Conservation (phyloP, 2,888 invertebrate species). For the Psylliodes chrysocephalus region DNA sequence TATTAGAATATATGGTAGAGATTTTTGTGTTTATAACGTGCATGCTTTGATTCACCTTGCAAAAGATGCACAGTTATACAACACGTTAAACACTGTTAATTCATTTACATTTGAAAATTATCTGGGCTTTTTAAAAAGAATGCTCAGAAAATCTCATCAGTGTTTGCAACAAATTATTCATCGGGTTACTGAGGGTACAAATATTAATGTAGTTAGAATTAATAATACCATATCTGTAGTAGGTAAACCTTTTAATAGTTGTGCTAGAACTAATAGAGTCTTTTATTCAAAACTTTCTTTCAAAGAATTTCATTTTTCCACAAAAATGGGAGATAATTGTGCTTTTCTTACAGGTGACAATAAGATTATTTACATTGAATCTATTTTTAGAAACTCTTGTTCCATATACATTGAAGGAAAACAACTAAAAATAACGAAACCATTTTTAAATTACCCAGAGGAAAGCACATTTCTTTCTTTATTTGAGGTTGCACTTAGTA, state of each 20-base stretch:
- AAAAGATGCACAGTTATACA: constrained; percentile 21
- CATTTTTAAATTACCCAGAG: constrained; percentile 20
- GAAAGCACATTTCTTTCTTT: constrained; percentile 12
- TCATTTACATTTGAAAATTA: constrained; percentile 26
- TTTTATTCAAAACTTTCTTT: constrained; percentile 8
- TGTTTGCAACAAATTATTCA: constrained; percentile 23
- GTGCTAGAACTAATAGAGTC: neutral
- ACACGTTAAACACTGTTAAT: constrained; percentile 22
- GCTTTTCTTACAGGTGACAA: constrained; percentile 4
- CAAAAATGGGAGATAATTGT: neutral
- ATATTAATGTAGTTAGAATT: constrained; percentile 5
- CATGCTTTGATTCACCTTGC: constrained; percentile 22
- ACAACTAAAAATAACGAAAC: constrained; percentile 13
- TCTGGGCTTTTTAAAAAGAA: constrained; percentile 15
- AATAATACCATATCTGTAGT: constrained; percentile 7
- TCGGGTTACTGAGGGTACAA: constrained; percentile 28
- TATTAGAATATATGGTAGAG: constrained; percentile 15
- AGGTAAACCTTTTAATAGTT: constrained; percentile 8
- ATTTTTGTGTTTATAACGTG: constrained; percentile 24
- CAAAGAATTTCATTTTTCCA: neutral
- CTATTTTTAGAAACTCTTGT: constrained; percentile 6
- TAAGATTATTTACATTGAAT: constrained; percentile 5
- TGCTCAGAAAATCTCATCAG: constrained; percentile 16
- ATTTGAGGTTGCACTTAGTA: neutral
- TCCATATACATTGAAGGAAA: constrained; percentile 13